These are phyloP conservation scores for Parnassius mnemosyne DNA, from an alignment of 2,888 invertebrate genomes.

Conservation along the genomic window DNA sequence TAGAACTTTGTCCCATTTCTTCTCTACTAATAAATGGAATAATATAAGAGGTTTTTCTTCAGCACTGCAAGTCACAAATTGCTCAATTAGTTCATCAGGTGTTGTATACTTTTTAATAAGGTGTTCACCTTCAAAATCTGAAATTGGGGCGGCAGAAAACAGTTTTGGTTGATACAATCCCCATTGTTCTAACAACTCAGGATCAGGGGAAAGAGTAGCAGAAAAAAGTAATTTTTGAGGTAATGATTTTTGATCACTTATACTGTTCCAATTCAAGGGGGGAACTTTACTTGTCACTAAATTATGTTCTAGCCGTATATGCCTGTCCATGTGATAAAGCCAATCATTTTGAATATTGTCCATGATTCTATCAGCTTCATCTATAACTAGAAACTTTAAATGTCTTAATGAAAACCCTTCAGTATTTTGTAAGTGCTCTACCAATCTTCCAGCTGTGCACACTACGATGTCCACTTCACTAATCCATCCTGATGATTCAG, in stretches of 20 bases:
- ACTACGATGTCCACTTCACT: conserved; percentile 91
- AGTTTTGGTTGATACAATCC: conserved; percentile 95
- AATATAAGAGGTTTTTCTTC: conserved; percentile 90
- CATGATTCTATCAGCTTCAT: conserved; percentile 98
- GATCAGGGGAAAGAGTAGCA: conserved; percentile 98
- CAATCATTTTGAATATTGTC: conserved; percentile 95
- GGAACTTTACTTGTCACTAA: conserved; percentile 72
- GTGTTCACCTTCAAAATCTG: conserved; percentile 53
- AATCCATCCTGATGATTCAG: conserved; percentile 78
- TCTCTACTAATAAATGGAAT: conserved; percentile 84
- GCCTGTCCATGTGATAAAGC: conserved; percentile 89
- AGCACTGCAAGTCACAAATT: conserved; percentile 82
- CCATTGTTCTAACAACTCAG: conserved; percentile 94
- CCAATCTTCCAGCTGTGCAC: conserved; percentile 95
- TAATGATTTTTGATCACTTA: conserved; percentile 70
- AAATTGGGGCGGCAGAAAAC: conserved; percentile 86
- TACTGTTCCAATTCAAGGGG: conserved; percentile 71
- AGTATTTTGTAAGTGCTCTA: conserved; percentile 94
- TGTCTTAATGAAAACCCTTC: conserved; percentile 86
- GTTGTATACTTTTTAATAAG: conserved; percentile 88
- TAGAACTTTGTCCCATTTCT: conserved; percentile 88
- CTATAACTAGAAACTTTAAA: conserved; percentile 92
- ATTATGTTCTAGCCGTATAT: conserved; percentile 80
- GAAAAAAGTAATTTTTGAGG: conserved; percentile 97
- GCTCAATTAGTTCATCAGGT: conserved; percentile 87